Evolutionary conservation across 2,113 vertebrate genomes (phyloP), one percentile per base, ranked within the genome.

Genomic region (Cranoglanis bouderius): DNA sequence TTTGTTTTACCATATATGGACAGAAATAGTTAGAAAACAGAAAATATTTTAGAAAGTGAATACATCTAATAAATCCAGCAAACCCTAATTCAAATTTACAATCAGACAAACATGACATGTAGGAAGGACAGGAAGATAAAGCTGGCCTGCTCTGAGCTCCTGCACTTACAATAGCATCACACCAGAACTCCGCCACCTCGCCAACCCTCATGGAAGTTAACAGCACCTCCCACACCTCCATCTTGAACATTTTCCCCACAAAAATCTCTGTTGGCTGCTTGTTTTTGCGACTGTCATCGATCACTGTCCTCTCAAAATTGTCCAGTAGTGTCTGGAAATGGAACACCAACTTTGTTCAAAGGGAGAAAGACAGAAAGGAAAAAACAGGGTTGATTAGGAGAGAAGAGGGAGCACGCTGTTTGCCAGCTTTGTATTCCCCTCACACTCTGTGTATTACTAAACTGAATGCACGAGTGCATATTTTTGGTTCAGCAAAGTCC

Each of bases 111-210:
- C 49, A 53, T 80, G 49, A 8, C 2, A 18, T 59, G 87, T 85
- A 24, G 46, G 80, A 77, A 12, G 13, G 40, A 38, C 63, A 53
- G 61, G 0, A 29, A 13, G 40, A 77, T 77, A 77, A 26, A 49
- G 13, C 43, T n/a, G 59, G 35, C 35, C 84, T 82, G 18, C 57
- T 84, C 51, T 63, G 10, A 89, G 80, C 26, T 51, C 21, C 55
- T 77, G 24, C 57, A 97, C 97, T 97, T 93, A 98, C 97, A 0
- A 93, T 82, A 55, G 95, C 84, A 0, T 97, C 97, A 0, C 97
- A 98, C 97, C 97, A 97, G 93, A 97, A 98, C 92, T 98, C 97
- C 0, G 97, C 96, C 94, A 97, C 97, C 89, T 98, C 97, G 35
- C 96, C 96, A 0, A 93, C 61, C 92, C 96, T 95, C 97, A 98